These are phyloP conservation scores for Pluvialis apricaria DNA, from an alignment of 2,113 vertebrate species.

Conservation along the genomic window DNA sequence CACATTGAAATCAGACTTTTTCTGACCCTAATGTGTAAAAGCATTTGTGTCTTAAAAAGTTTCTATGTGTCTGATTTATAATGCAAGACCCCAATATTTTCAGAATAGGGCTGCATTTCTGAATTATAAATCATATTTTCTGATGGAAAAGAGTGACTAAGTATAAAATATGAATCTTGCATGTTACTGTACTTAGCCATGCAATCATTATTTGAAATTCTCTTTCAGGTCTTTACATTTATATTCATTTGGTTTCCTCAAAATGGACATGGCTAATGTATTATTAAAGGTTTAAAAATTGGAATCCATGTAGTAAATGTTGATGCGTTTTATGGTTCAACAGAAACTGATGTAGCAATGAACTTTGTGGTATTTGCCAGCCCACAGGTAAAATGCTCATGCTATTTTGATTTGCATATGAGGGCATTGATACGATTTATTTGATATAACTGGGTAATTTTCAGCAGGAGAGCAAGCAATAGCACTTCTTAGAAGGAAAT, in stretches of 20 bases:
- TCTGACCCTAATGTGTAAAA: neutral
- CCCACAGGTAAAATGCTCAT: neutral
- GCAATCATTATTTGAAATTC: slow-evolving; percentile 13
- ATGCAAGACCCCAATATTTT: neutral
- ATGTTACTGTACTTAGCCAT: neutral
- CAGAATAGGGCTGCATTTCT: neutral
- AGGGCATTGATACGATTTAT: neutral
- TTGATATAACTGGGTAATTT: neutral
- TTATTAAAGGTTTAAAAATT: slow-evolving; percentile 50
- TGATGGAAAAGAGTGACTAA: neutral
- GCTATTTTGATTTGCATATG: neutral
- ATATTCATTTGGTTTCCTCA: slow-evolving; percentile 24
- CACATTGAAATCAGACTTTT: neutral
- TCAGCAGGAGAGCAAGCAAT: neutral
- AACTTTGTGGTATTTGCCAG: neutral
- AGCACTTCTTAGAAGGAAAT: neutral
- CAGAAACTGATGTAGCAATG: slow-evolving; percentile 14
- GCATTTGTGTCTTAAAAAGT: neutral
- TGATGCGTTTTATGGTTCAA: slow-evolving; percentile 1
- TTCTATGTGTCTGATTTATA: neutral
- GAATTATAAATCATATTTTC: slow-evolving; percentile 16
- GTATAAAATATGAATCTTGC: slow-evolving; percentile 6
- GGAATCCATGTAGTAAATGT: slow-evolving; percentile 6
- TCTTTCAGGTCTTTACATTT: slow-evolving; percentile 24
- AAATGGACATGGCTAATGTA: slow-evolving; percentile 24